Evolutionary conservation across 1,140 invertebrate genomes (phyloP).

Genomic region (Ceratoteleas bidentatus): DNA sequence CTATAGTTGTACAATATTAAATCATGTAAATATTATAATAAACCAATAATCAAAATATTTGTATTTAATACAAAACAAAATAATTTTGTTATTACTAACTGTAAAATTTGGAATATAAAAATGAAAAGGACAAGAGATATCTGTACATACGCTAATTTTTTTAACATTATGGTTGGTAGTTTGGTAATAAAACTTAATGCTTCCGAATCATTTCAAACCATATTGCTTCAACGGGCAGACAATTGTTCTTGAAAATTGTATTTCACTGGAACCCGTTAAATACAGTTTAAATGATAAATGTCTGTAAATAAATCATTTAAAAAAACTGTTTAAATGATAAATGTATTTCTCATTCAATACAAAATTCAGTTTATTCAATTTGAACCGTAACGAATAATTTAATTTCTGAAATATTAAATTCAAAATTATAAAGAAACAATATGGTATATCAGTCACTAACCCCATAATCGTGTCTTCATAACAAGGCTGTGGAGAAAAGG

Average conservation of each 20-base stretch:
- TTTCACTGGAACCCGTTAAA: not conserved
- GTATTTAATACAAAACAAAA: too few relatives aligned
- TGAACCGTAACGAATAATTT: too few relatives aligned
- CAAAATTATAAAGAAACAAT: constrained; percentile 64
- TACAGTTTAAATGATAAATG: not conserved
- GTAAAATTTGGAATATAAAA: too few relatives aligned
- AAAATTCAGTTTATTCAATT: too few relatives aligned
- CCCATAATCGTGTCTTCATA: constrained; percentile 78
- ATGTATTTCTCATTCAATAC: too few relatives aligned
- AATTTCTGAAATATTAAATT: too few relatives aligned
- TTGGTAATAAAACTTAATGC: constrained; percentile 29
- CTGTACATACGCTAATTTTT: not conserved
- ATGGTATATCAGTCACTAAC: constrained; percentile 75
- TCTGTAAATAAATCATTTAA: not conserved
- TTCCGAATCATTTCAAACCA: constrained; percentile 54
- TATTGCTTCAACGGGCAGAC: constrained; percentile 60
- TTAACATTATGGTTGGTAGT: constrained; percentile 29
- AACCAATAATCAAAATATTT: too few relatives aligned
- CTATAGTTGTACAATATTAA: too few relatives aligned
- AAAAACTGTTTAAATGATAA: not conserved
- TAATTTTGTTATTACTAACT: too few relatives aligned
- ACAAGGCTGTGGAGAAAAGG: constrained; percentile 82
- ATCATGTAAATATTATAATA: too few relatives aligned
- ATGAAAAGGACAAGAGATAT: not conserved
- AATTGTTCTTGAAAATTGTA: constrained; percentile 12